Percentiles rank a stretch among this genome's conserved stretches.
phyloP scores from a whole-genome alignment of 2,797 vertebrate species.

The Cirrhinus molitorella region DNA sequence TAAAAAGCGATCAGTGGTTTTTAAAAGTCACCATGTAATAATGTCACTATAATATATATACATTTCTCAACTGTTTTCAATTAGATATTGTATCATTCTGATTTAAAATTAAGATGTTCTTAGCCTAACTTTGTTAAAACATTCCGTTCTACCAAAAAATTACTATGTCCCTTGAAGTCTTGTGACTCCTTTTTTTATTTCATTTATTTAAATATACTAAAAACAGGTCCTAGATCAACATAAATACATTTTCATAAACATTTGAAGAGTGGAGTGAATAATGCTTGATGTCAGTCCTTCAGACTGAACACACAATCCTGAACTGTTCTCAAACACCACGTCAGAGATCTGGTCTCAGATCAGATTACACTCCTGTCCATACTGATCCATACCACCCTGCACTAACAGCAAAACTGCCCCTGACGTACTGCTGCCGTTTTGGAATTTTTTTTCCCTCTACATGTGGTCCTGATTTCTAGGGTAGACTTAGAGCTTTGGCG shows the following conservation, averaged over 20 bases:
- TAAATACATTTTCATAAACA: background rate
- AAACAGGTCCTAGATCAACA: background rate
- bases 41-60: too few species aligned
- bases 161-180: background rate
- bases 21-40: too few species aligned
- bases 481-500: conserved; percentile 74
- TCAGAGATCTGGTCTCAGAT: conserved; percentile 37
- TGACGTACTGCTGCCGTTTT: conserved; percentile 36
- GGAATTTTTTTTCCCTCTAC: conserved; percentile 17
- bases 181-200: background rate
- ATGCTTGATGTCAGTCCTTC: conserved; percentile 32
- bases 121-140: background rate
- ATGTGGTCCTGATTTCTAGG: conserved; percentile 60
- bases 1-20: too few species aligned
- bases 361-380: conserved; percentile 43
- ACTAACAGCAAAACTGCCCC: conserved; percentile 25
- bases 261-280: conserved; percentile 9
- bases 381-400: conserved; percentile 42
- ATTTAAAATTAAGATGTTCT: too few species aligned
- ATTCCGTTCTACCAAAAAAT: background rate
- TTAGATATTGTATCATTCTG: too few species aligned
- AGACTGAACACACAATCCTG: conserved; percentile 55
- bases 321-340: conserved; percentile 4
- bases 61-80: too few species aligned
- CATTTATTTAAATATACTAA: background rate